A percentile compares a stretch with the other conserved stretches of the same genome.
These are phyloP conservation scores for Noctua comes DNA, from an alignment of 2,888 invertebrate genomes.

Conservation along the genomic window DNA sequence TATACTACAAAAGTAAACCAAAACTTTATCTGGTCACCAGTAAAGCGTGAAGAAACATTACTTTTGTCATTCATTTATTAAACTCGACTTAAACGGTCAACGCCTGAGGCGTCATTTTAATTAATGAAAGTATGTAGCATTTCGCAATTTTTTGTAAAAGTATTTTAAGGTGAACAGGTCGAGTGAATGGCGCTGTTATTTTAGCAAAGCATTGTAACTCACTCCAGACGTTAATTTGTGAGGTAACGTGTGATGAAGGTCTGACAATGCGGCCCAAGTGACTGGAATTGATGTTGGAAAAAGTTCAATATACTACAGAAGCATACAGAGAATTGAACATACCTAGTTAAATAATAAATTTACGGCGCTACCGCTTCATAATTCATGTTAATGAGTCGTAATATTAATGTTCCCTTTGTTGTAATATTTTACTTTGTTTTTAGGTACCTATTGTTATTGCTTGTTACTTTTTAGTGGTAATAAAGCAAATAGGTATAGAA, in stretches of 20 bases:
- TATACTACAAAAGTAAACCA: not conserved
- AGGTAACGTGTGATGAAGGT: constrained; percentile 65
- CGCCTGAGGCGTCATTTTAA: constrained; percentile 52
- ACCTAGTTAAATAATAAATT: constrained; percentile 15
- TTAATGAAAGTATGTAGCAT: constrained; percentile 47
- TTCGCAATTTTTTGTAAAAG: constrained; percentile 51
- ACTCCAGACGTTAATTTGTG: constrained; percentile 58
- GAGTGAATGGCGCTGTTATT: constrained; percentile 53
- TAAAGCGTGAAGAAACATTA: constrained; percentile 17
- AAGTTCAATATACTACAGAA: constrained; percentile 19
- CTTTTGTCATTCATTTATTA: constrained; percentile 26
- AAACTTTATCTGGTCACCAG: not conserved
- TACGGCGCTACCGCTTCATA: constrained; percentile 6
- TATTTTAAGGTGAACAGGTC: constrained; percentile 60
- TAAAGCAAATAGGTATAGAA: not conserved
- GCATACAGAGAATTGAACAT: constrained; percentile 3
- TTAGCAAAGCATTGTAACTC: constrained; percentile 53
- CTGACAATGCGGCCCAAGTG: constrained; percentile 56
- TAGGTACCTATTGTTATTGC: not conserved
- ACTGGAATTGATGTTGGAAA: constrained; percentile 40
- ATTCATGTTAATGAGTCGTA: constrained; percentile 34
- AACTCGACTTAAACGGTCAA: constrained; percentile 20
- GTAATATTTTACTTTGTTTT: constrained; percentile 28
- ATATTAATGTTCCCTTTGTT: constrained; percentile 27
- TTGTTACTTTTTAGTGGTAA: constrained; percentile 11